Percentiles rank a stretch among this genome's conserved stretches.
These are phyloP conservation scores for Agonopterix arenella DNA, from an alignment of 2,888 invertebrate species.

Conservation along the genomic window DNA sequence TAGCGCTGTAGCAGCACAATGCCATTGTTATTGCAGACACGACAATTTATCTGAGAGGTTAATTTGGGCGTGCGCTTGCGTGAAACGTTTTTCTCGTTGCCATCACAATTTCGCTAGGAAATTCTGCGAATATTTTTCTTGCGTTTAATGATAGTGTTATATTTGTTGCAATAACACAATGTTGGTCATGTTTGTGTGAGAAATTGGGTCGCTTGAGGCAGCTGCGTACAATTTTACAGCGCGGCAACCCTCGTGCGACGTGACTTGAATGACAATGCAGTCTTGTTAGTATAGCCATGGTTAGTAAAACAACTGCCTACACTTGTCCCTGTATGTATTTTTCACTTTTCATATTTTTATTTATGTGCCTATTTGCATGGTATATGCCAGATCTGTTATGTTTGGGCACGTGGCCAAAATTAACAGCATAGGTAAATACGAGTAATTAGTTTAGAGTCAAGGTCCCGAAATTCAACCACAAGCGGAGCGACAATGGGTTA, in stretches of 20 bases:
- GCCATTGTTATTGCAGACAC: slow-evolving; percentile 41
- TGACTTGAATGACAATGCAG: slow-evolving; percentile 41
- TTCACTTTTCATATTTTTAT: slow-evolving; percentile 7
- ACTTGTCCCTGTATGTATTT: slow-evolving; percentile 25
- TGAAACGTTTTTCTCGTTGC: slow-evolving; percentile 12
- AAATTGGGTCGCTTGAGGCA: slow-evolving; percentile 41
- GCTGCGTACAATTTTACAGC: slow-evolving; percentile 59
- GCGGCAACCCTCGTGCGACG: slow-evolving; percentile 37
- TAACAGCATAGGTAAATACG: too few relatives aligned
- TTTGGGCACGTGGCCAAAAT: too few relatives aligned
- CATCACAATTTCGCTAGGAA: slow-evolving; percentile 3
- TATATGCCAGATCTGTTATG: too few relatives aligned
- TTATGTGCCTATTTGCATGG: not conserved
- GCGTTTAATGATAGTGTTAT: not conserved
- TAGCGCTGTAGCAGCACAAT: slow-evolving; percentile 38
- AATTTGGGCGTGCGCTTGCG: slow-evolving; percentile 26
- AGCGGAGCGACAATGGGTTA: too few relatives aligned
- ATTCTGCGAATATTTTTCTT: too few relatives aligned
- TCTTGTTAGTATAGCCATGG: slow-evolving; percentile 35
- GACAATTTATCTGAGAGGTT: slow-evolving; percentile 24
- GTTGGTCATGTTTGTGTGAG: slow-evolving; percentile 30
- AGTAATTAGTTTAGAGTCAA: too few relatives aligned
- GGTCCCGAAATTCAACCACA: too few relatives aligned
- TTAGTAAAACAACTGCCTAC: slow-evolving; percentile 31
- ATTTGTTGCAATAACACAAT: slow-evolving; percentile 17